A percentile compares a stretch with the other conserved stretches of the same genome.
These are phyloP conservation scores for Strigamia transsilvanica DNA, from an alignment of 2,888 invertebrate genomes.

Conservation along the genomic window DNA sequence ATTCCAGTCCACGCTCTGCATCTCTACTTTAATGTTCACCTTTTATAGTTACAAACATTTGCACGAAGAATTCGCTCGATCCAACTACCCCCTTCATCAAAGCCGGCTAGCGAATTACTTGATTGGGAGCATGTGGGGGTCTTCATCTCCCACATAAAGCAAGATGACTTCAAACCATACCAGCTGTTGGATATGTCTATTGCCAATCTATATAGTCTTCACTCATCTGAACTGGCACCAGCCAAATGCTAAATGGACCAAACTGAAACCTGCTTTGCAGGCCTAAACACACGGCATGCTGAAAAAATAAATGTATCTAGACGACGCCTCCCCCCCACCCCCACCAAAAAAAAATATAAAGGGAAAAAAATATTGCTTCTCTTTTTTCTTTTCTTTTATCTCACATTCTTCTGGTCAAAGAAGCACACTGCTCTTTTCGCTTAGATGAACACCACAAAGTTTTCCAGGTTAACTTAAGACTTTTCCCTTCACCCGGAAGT, in stretches of 20 bases:
- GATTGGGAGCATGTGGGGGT: conserved; percentile 45
- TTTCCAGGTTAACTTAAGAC: conserved; percentile 42
- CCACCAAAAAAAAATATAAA: conserved; percentile 9
- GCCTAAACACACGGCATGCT: not conserved
- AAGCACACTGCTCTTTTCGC: conserved; percentile 33
- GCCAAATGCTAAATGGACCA: conserved; percentile 26
- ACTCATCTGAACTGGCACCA: conserved; percentile 31
- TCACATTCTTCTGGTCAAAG: conserved; percentile 37
- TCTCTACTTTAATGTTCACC: conserved; percentile 39
- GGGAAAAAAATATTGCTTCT: not conserved
- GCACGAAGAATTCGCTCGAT: conserved; percentile 28
- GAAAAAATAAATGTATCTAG: conserved; percentile 24
- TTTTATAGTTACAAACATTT: conserved; percentile 48
- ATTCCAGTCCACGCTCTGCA: conserved; percentile 49
- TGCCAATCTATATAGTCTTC: conserved; percentile 45
- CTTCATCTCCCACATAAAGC: not conserved
- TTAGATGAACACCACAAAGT: conserved; percentile 43
- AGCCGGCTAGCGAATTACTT: conserved; percentile 41
- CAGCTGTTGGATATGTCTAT: conserved; percentile 45
- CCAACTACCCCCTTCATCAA: not conserved
- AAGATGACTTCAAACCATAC: conserved; percentile 24
- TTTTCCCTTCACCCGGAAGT: conserved; percentile 8
- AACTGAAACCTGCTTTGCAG: conserved; percentile 15
- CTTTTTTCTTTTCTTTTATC: conserved; percentile 3
- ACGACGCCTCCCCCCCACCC: not conserved